A percentile compares a stretch with the other conserved stretches of the same genome.
These are phyloP conservation scores for Lottia scabra DNA, from an alignment of 2,888 invertebrate genomes.

Conservation along the genomic window DNA sequence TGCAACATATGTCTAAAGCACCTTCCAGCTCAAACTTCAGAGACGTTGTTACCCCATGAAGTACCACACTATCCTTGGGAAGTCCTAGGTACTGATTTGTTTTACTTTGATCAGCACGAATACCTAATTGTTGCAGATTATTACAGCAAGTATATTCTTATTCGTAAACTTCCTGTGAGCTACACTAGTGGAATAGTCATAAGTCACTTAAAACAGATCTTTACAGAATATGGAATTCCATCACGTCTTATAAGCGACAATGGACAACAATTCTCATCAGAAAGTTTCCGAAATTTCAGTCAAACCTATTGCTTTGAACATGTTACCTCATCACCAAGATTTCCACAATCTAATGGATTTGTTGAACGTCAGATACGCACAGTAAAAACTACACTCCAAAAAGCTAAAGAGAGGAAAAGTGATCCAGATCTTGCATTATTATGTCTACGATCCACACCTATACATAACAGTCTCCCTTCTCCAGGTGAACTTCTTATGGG, in stretches of 20 bases:
- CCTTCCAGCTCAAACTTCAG: conserved; percentile 14
- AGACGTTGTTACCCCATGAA: conserved; percentile 19
- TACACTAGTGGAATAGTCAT: neutral
- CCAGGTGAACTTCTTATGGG: conserved; percentile 13
- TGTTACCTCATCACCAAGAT: conserved; percentile 12
- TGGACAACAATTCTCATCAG: conserved; percentile 15
- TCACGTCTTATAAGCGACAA: conserved; percentile 12
- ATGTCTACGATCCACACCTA: neutral
- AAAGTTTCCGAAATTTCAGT: conserved; percentile 4
- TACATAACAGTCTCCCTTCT: neutral
- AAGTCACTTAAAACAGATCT: conserved; percentile 2
- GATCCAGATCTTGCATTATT: conserved; percentile 9
- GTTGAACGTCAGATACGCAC: conserved; percentile 7
- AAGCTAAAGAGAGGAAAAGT: neutral
- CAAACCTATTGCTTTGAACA: conserved; percentile 5
- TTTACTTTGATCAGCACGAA: conserved; percentile 17
- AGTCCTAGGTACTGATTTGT: conserved; percentile 22
- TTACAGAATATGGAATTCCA: conserved; percentile 19
- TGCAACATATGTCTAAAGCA: conserved; percentile 21
- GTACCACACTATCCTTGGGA: conserved; percentile 20
- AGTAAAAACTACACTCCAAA: neutral
- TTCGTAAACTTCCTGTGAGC: neutral
- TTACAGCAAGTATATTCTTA: conserved; percentile 16
- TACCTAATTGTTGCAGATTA: conserved; percentile 22
- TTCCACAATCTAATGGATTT: conserved; percentile 17